Evolutionary conservation across 2,113 vertebrate species (phyloP).

Genomic region (Proterorhinus semilunaris): DNA sequence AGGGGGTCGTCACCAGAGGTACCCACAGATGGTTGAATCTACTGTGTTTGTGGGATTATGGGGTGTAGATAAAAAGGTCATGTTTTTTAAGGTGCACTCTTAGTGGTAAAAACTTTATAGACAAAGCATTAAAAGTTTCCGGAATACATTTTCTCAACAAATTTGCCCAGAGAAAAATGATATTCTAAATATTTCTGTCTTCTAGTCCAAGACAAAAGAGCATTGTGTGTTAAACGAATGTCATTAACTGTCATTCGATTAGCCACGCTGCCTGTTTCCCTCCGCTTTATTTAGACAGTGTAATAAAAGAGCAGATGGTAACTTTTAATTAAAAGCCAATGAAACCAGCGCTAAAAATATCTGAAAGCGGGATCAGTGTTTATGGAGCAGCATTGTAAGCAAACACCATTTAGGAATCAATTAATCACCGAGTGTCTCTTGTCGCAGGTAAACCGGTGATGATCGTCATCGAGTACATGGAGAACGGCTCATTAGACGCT

Average conservation of each 20-base stretch:
- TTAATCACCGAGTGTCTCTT: conserved; percentile 50
- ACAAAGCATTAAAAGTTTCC: background rate
- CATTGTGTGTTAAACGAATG: conserved; percentile 35
- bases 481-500: conserved; percentile 95
- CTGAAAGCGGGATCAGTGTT: conserved; percentile 23
- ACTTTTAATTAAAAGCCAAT: conserved; percentile 68
- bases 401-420: conserved; percentile 49
- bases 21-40: conserved; percentile 25
- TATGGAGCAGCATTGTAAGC: conserved; percentile 32
- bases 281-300: conserved; percentile 50
- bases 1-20: conserved; percentile 97
- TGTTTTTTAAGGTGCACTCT: background rate
- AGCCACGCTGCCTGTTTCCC: conserved; percentile 40
- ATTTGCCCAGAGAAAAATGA: background rate
- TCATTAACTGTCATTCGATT: conserved; percentile 45
- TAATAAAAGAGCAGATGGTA: conserved; percentile 70
- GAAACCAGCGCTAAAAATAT: conserved; percentile 59
- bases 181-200: background rate
- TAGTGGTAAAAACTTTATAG: too few species aligned
- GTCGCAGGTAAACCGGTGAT: conserved; percentile 93
- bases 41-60: background rate
- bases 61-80: background rate
- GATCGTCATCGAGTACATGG: conserved; percentile 99
- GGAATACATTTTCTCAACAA: background rate
- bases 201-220: background rate